Evolutionary conservation across 2,113 vertebrate genomes (phyloP).

Genomic region (Tympanuchus pallidicinctus): DNA sequence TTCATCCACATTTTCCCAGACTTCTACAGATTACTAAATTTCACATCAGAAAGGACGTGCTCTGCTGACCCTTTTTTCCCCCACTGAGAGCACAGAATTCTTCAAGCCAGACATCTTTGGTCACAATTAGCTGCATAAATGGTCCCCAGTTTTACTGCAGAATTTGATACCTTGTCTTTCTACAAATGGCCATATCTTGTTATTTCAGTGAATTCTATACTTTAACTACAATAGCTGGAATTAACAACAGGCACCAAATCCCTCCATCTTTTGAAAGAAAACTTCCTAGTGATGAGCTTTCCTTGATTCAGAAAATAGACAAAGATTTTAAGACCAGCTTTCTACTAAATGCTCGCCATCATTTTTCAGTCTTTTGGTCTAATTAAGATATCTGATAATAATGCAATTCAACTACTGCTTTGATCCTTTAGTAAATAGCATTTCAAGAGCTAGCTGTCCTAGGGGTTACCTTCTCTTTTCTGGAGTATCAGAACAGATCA

Average conservation of each 20-base stretch:
- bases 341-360: not conserved
- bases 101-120: not conserved
- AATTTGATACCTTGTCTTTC: not conserved
- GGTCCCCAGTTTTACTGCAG: not conserved
- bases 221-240: not conserved
- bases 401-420: not conserved
- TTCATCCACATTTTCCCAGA: not conserved
- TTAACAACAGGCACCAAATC: not conserved
- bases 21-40: not conserved
- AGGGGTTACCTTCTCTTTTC: not conserved
- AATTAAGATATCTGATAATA: not conserved
- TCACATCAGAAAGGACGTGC: rapidly evolving
- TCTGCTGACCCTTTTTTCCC: not conserved
- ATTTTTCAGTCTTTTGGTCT: not conserved
- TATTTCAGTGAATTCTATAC: not conserved
- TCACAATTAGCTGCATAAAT: not conserved
- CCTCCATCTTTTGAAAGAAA: not conserved
- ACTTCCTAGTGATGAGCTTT: not conserved
- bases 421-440: not conserved
- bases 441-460: not conserved
- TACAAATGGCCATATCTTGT: not conserved
- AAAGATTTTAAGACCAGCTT: not conserved
- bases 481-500: not conserved
- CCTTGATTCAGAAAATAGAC: not conserved
- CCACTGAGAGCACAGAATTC: rapidly evolving